These are phyloP conservation scores for Orussus abietinus DNA, from an alignment of 1,140 invertebrate genomes.

Conservation along the genomic window DNA sequence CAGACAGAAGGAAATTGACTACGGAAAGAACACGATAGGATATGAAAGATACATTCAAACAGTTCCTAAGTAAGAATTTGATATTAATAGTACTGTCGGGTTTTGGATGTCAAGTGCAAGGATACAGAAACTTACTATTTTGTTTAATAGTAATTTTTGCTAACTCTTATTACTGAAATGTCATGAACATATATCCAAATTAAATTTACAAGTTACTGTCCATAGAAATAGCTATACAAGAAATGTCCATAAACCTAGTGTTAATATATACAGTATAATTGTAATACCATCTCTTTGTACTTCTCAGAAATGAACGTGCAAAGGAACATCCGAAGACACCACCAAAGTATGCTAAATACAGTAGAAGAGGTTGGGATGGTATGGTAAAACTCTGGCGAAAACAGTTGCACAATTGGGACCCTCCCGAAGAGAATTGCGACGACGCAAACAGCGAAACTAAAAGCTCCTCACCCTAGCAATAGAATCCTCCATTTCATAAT, in stretches of 20 bases:
- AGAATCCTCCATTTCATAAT: no score
- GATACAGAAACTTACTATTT: no score
- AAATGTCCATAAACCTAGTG: no score
- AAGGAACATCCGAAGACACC: constrained; percentile 81
- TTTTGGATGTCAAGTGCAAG: no score
- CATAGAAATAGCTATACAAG: no score
- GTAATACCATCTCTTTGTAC: no score
- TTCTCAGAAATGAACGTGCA: constrained; percentile 60
- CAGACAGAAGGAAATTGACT: constrained; percentile 91
- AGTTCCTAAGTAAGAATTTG: constrained; percentile 67
- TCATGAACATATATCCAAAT: no score
- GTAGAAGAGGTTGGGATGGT: constrained; percentile 84
- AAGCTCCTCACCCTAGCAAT: constrained; percentile 1
- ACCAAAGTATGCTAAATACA: constrained; percentile 81
- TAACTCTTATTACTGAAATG: no score
- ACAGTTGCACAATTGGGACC: constrained; percentile 80
- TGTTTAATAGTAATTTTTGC: no score
- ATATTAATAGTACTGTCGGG: no score
- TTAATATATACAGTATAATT: no score
- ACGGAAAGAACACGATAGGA: constrained; percentile 88
- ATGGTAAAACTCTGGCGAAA: constrained; percentile 83
- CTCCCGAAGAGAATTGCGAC: constrained; percentile 42
- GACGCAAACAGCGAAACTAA: not conserved
- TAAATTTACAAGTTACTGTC: no score
- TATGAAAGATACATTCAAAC: constrained; percentile 74